Evolutionary conservation across 37 sponge, comb jelly and placozoan genomes (phyloP), one percentile per base, ranked within the genome.

Genomic region (Oopsacas minuta): DNA sequence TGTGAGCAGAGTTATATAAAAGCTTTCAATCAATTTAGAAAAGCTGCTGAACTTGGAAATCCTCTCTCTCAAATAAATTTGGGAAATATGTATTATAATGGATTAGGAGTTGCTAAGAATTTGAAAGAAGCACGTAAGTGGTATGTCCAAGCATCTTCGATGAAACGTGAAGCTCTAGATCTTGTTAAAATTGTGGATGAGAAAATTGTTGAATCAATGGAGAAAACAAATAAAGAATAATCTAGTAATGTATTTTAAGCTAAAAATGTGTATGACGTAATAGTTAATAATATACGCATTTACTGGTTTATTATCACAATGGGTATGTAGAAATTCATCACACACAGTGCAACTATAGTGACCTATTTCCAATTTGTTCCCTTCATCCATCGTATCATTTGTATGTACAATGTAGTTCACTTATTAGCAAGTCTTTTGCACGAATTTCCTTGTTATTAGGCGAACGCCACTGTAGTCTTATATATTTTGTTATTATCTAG

Each of bases 51-150:
- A 5, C 22, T 61, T 5, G 75, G 75, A n/a, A 5, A 25, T n/a
- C 20, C 75, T n/a, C 75, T 61, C 30, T 61, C 75, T 20, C 7
- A 20, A 34, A 61, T 61, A 32, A 61, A 61, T 12, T 3, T 12
- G 7, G 75, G 75, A 12, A 61, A 61, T 12, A 61, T 61, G 75
- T 12, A 61, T 12, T 61, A 25, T 61, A 61, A 61, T 34, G 75
- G 75, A 25, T 61, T 32, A 32, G 75, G 75, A 3, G 28, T 34
- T 25, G 75, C 22, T 32, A 12, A 32, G 28, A 12, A 61, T 61
- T n/a, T 61, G 75, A n/a, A 32, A 34, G 75, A 61, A 61, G 75
- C 75, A 32, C 75, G 75, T 12, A 61, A 61, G 30, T 61, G 75
- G 75, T 61, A 61, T 61, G 75, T n/a, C 5, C 22, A 12, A 61